Base-by-base conservation (phyloP, 2,888 invertebrate genomes). In the Drosophila leonis region DNA sequence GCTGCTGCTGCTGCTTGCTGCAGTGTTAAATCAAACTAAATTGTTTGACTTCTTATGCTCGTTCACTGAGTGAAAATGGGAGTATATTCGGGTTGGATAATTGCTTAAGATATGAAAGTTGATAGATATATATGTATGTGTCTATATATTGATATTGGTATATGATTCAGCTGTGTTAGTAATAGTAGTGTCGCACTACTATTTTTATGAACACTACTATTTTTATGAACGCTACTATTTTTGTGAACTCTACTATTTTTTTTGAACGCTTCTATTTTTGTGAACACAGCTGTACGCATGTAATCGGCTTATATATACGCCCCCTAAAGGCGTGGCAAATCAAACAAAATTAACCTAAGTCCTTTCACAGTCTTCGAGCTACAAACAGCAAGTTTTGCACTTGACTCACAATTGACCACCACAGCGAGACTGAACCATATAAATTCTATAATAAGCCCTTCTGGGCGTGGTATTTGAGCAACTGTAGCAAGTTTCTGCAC, bases 11-110 rank as follows among this genome's bases (percentile, higher is more conserved):
- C 24, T 54, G 49, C 49, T 24, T 24, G 2, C 4, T 12, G 15
- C 35, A 48, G 67, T 72, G 68, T 72, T 68, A 76, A 76, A 77
- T 77, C 77, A 79, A 79, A 79, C 80, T 76, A 79, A 79, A 79
- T 79, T 75, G 72, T 78, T 72, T 78, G 24, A 24, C 37, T 37
- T 31, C 29, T 31, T 48, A 31, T 18, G 48, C 48, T 29, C 48
- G 48, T 12, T 29, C 0, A 18, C 3, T 3, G 4, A 18, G 12
- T 12, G 48, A 0, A 12, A 31, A 49, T 6, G 6, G 8, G 48
- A 18, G 48, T 12, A 18, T 49, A 27, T 46, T 15, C 13, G 44
- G 15, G 4, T 13, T 41, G 9, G 9, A 10, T 41, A 10, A 3
- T 4, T 12, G 12, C n/a, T n/a, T n/a, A n/a, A 33, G 33, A 18